These are phyloP conservation scores for Phorcus lineatus DNA, from an alignment of 2,888 invertebrate genomes.

Conservation along the genomic window DNA sequence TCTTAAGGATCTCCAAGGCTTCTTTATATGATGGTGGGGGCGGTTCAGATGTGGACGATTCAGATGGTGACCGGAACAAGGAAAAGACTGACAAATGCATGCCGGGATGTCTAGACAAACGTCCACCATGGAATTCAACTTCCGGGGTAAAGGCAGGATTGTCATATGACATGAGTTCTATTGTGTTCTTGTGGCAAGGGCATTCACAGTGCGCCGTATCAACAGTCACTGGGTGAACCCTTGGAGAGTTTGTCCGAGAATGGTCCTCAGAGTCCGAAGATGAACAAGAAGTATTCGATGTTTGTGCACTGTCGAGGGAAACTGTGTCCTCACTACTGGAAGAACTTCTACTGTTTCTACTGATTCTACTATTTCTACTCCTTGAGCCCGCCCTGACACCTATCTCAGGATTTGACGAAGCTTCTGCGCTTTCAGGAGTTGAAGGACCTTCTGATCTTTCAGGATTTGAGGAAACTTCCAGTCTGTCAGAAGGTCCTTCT, in stretches of 20 bases:
- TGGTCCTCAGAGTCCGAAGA: background rate
- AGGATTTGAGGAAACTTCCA: too few species aligned
- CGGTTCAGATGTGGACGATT: background rate
- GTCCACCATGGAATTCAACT: background rate
- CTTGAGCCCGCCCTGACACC: background rate
- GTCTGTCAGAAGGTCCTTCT: background rate
- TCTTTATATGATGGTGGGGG: slow-evolving; percentile 18
- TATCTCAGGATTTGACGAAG: background rate
- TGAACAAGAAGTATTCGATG: background rate
- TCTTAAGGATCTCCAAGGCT: slow-evolving; percentile 10
- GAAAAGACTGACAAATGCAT: slow-evolving; percentile 14
- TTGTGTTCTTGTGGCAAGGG: slow-evolving; percentile 6
- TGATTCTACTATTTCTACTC: background rate
- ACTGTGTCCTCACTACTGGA: background rate
- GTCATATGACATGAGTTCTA: background rate
- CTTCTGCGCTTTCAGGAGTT: background rate
- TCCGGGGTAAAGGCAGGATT: slow-evolving; percentile 14
- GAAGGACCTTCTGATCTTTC: background rate
- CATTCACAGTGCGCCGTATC: background rate
- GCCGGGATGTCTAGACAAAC: background rate
- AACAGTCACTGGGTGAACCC: background rate
- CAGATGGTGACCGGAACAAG: slow-evolving; percentile 3
- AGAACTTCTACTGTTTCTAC: background rate
- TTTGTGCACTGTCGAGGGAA: background rate
- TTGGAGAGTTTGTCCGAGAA: too few species aligned